Percentiles rank a stretch among this genome's conserved stretches.
These are phyloP conservation scores for Verasper variegatus DNA, from an alignment of 2,113 vertebrate species.

Conservation along the genomic window DNA sequence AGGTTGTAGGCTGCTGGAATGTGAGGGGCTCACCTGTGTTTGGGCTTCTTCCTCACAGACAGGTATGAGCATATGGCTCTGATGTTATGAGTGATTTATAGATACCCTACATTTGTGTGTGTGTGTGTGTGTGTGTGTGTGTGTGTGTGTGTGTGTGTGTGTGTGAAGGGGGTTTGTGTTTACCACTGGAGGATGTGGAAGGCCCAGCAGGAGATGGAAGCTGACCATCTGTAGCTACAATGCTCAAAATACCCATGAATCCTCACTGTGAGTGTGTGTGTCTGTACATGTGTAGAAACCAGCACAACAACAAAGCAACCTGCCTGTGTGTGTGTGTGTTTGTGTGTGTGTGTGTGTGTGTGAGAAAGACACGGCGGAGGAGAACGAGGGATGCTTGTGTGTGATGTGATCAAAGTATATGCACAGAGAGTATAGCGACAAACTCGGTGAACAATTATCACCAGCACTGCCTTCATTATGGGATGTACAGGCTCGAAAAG, in stretches of 20 bases:
- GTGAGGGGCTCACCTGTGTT: constrained; percentile 75
- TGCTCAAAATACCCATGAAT: constrained; percentile 45
- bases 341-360: constrained; percentile 6
- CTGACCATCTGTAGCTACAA: constrained; percentile 65
- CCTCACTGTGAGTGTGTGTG: constrained; percentile 20
- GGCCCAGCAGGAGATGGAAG: constrained; percentile 52
- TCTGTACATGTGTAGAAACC: constrained; percentile 2
- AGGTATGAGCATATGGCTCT: constrained; percentile 73
- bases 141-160: constrained; percentile 2
- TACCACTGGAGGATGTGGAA: constrained; percentile 35
- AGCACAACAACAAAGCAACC: constrained; percentile 19
- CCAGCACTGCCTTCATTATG: constrained; percentile 6
- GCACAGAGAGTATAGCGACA: constrained; percentile 3
- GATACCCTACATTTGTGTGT: constrained; percentile 35
- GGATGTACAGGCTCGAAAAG: constrained; percentile 1
- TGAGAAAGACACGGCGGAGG: neutral
- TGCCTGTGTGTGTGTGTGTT: constrained; percentile 15
- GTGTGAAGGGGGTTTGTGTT: constrained; percentile 20
- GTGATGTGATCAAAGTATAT: constrained; percentile 28
- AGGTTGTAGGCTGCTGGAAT: constrained; percentile 67
- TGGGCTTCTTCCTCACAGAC: constrained; percentile 64
- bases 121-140: constrained; percentile 21
- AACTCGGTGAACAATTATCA: constrained; percentile 21
- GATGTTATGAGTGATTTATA: constrained; percentile 73
- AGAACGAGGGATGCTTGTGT: constrained; percentile 1